Evolutionary conservation across 2,797 vertebrate species (phyloP).

Genomic region (Percopsis omiscomaycus): DNA sequence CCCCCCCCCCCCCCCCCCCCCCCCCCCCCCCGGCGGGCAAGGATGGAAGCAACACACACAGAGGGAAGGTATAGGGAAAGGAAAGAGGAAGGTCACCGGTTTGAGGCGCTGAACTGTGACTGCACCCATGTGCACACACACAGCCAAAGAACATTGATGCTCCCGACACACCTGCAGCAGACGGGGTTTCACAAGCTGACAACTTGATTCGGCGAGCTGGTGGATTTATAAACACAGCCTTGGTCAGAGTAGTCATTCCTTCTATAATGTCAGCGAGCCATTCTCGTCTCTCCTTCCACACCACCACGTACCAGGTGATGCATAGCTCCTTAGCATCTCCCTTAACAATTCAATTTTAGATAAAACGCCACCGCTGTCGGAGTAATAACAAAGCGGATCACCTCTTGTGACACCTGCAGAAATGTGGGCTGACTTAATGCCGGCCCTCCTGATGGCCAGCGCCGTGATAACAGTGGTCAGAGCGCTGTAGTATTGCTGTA

Average conservation of each 20-base stretch:
- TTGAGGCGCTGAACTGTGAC: slow-evolving; percentile 49
- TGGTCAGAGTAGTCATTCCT: slow-evolving; percentile 43
- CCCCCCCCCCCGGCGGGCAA: background rate
- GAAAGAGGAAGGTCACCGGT: slow-evolving; percentile 62
- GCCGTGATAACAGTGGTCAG: slow-evolving; percentile 36
- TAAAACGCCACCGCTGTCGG: slow-evolving; percentile 64
- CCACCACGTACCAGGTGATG: slow-evolving; percentile 66
- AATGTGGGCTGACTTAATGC: slow-evolving; percentile 50
- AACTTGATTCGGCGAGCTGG: slow-evolving; percentile 62
- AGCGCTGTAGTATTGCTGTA: slow-evolving; percentile 23
- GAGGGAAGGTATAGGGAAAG: slow-evolving; percentile 6
- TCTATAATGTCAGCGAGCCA: slow-evolving; percentile 41
- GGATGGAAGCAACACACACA: slow-evolving; percentile 26
- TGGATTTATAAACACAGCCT: slow-evolving; percentile 65
- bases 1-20: too few relatives aligned
- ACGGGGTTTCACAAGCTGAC: slow-evolving; percentile 64
- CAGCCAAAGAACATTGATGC: slow-evolving; percentile 21
- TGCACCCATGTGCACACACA: slow-evolving; percentile 10
- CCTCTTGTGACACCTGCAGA: slow-evolving; percentile 67
- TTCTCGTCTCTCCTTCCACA: slow-evolving; percentile 39
- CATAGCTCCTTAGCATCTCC: slow-evolving; percentile 72
- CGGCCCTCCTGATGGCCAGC: slow-evolving; percentile 30
- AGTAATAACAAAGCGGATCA: slow-evolving; percentile 43
- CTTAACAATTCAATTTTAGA: slow-evolving; percentile 78
- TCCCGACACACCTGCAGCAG: slow-evolving; percentile 2